Evolutionary conservation across 2,888 invertebrate genomes (phyloP).

Genomic region (Sclerodermus sp.): DNA sequence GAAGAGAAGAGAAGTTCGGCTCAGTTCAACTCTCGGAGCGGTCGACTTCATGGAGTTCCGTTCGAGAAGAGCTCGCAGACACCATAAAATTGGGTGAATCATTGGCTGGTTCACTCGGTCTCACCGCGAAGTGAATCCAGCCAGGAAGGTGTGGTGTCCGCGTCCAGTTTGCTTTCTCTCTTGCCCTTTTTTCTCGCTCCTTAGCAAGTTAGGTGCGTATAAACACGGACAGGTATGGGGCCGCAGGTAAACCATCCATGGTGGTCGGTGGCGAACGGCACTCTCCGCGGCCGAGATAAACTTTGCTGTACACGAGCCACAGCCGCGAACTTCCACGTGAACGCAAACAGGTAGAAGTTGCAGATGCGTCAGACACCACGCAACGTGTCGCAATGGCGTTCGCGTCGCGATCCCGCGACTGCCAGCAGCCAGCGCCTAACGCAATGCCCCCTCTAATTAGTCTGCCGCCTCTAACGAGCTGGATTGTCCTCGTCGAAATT

Average conservation of each 20-base stretch:
- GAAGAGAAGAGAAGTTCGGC: too few species aligned
- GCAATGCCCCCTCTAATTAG: too few species aligned
- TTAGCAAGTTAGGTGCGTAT: conserved; percentile 39
- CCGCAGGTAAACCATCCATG: conserved; percentile 35
- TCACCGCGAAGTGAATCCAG: conserved; percentile 17
- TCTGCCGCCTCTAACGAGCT: too few species aligned
- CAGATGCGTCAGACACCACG: conserved; percentile 24
- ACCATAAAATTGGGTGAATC: conserved; percentile 36
- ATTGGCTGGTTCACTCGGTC: conserved; percentile 24
- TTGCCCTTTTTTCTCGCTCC: not conserved
- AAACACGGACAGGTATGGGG: conserved; percentile 40
- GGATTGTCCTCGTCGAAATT: not conserved
- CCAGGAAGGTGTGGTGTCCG: conserved; percentile 35
- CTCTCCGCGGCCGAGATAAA: conserved; percentile 29
- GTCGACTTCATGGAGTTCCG: conserved; percentile 16
- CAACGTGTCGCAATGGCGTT: conserved; percentile 34
- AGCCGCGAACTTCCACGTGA: too few species aligned
- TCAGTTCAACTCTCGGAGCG: too few species aligned
- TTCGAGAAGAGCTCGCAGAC: conserved; percentile 11
- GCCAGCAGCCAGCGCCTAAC: too few species aligned
- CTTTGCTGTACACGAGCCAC: conserved; percentile 26
- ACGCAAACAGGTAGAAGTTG: conserved; percentile 24
- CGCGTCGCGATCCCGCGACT: too few species aligned
- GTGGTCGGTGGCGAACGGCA: conserved; percentile 34
- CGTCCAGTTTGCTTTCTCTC: conserved; percentile 1